A percentile compares a stretch with the other conserved stretches of the same genome.
These are phyloP conservation scores for Himantopus leucocephalus DNA, from an alignment of 2,113 vertebrate species.

Conservation along the genomic window DNA sequence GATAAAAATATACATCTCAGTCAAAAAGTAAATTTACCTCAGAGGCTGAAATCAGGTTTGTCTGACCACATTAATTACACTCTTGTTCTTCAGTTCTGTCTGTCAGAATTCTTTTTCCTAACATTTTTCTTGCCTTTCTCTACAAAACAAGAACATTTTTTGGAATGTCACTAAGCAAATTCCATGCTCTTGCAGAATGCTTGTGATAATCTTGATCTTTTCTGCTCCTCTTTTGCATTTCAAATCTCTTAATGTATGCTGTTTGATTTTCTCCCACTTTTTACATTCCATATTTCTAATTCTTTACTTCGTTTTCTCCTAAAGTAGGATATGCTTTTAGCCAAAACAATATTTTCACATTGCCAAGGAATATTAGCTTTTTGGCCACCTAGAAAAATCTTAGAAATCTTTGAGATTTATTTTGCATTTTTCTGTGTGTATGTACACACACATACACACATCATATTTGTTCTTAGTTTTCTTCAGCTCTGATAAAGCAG, in stretches of 20 bases:
- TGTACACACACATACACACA: fast-evolving
- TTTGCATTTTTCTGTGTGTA: background rate
- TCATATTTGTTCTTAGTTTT: background rate
- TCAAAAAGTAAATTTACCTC: background rate
- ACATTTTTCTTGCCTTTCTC: background rate
- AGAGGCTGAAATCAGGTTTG: background rate
- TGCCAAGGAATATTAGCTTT: background rate
- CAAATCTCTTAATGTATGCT: background rate
- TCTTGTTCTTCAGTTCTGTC: background rate
- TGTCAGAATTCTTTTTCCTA: background rate
- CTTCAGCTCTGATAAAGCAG: background rate
- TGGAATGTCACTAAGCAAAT: background rate
- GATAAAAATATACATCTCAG: background rate
- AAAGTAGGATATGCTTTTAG: background rate
- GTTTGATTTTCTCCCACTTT: background rate
- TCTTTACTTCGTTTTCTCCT: background rate
- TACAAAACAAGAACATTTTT: background rate
- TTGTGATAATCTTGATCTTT: background rate
- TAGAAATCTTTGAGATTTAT: background rate
- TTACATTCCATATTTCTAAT: background rate
- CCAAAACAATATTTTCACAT: background rate
- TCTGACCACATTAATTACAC: background rate
- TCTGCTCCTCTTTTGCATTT: background rate
- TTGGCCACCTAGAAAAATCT: background rate
- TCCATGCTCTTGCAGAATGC: background rate